Percentiles rank a stretch among this genome's conserved stretches.
phyloP scores from a whole-genome alignment of 1,140 invertebrate genomes.

The Aphidius ervi region DNA sequence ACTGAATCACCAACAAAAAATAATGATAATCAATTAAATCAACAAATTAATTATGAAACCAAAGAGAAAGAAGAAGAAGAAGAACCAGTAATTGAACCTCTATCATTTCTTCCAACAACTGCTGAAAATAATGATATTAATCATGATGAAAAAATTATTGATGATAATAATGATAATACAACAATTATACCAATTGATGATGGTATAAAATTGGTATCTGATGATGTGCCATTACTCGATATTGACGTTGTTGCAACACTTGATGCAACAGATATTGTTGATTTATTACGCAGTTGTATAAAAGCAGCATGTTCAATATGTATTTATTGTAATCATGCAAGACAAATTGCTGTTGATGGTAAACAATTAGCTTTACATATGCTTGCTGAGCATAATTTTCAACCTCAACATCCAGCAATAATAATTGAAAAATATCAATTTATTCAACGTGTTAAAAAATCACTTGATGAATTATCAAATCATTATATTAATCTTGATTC shows the following conservation, averaged over 20 bases:
- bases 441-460: constrained; percentile 61
- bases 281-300: constrained; percentile 69
- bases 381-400: constrained; percentile 71
- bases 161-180: neutral
- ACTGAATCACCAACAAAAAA: no score
- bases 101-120: no score
- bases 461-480: constrained; percentile 58
- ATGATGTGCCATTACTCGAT: constrained; percentile 65
- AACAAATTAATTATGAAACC: neutral
- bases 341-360: constrained; percentile 76
- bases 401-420: constrained; percentile 55
- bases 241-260: constrained; percentile 69
- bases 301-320: constrained; percentile 64
- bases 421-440: constrained; percentile 60
- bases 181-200: constrained; percentile 19
- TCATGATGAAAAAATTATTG: no score
- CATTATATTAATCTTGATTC: constrained; percentile 69
- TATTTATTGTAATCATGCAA: constrained; percentile 78
- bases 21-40: no score
- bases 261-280: constrained; percentile 66
- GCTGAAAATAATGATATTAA: no score
- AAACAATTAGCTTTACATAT: constrained; percentile 74
- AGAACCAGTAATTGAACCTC: neutral
- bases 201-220: constrained; percentile 53
- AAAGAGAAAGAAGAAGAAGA: neutral